Base-by-base conservation (phyloP, 2,888 invertebrate species). In the Seira ritae region DNA sequence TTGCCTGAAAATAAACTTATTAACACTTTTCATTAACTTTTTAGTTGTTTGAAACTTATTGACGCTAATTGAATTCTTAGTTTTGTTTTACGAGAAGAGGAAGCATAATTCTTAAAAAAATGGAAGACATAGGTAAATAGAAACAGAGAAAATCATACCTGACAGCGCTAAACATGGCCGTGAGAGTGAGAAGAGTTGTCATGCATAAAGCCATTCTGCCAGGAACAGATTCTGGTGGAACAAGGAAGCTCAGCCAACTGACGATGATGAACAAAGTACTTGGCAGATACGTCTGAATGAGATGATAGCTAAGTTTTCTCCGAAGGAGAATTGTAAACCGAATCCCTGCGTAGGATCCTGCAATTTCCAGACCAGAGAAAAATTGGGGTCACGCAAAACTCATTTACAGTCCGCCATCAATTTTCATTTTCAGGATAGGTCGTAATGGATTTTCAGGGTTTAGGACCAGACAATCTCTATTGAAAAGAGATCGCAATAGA, bases 131-230 rank as follows among this genome's bases (percentile, higher is more conserved):
- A n/a, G n/a, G n/a, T n/a, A n/a, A n/a, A n/a, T n/a, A n/a, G n/a
- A n/a, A n/a, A n/a, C n/a, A n/a, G n/a, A n/a, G n/a, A n/a, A n/a
- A n/a, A n/a, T 37, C 78, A 68, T 83, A 89, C 89, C 88, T 85
- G 66, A 89, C 88, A 69, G 87, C 86, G 19, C 86, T 85, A 73
- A 89, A 89, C 89, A 89, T 89, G 19, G 89, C 87, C 8, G 88
- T 88, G 19, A 89, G 85, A n/a, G 88, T 88, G 55, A 89, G 84
- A 19, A 89, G 84, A 20, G 88, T 89, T 1, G 89, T 89, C 89
- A 89, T 89, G 65, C 88, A 87, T 12, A 88, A 76, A 0, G 88
- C 88, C 87, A 89, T 89, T 76, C 89, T 73, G 3, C 86, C 88
- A 19, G 87, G 86, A n/a, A 87, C 86, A 0, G 80, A 82, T 60